These are phyloP conservation scores for Cyaniris semiargus DNA, from an alignment of 2,888 invertebrate genomes.

Conservation along the genomic window DNA sequence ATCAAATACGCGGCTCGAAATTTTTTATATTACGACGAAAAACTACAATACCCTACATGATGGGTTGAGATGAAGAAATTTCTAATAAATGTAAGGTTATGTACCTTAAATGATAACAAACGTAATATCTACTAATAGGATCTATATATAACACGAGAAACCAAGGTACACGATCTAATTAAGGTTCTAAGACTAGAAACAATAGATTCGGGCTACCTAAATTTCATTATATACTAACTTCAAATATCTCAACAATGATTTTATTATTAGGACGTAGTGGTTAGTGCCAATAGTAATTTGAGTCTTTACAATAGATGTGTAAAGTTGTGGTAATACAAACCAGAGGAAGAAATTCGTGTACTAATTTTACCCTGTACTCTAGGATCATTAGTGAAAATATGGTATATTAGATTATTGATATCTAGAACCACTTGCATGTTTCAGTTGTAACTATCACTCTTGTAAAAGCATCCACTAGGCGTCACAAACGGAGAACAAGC, in stretches of 20 bases:
- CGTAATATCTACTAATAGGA: constrained; percentile 51
- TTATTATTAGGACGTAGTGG: constrained; percentile 63
- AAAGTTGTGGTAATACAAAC: constrained; percentile 71
- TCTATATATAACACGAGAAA: constrained; percentile 49
- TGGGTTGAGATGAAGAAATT: constrained; percentile 69
- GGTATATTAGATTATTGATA: constrained; percentile 39
- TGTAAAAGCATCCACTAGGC: constrained; percentile 67
- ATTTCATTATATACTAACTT: constrained; percentile 60
- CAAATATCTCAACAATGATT: constrained; percentile 72
- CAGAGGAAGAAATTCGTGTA: constrained; percentile 68
- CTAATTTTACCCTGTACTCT: constrained; percentile 80
- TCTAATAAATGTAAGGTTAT: constrained; percentile 49
- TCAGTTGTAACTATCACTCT: constrained; percentile 60
- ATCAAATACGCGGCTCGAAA: constrained; percentile 80
- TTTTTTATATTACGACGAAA: constrained; percentile 63
- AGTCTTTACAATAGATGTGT: constrained; percentile 67
- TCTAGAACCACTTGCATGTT: constrained; percentile 36
- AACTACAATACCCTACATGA: constrained; percentile 75
- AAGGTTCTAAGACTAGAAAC: constrained; percentile 62
- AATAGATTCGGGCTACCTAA: constrained; percentile 62
- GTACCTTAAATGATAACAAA: constrained; percentile 53
- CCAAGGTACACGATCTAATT: constrained; percentile 45
- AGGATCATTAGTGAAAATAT: constrained; percentile 74
- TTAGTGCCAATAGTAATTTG: constrained; percentile 73
- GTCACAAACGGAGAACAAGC: constrained; percentile 50